A percentile compares a stretch with the other conserved stretches of the same genome.
phyloP scores from a whole-genome alignment of 1,140 invertebrate genomes.

The Brachionus rubens region DNA sequence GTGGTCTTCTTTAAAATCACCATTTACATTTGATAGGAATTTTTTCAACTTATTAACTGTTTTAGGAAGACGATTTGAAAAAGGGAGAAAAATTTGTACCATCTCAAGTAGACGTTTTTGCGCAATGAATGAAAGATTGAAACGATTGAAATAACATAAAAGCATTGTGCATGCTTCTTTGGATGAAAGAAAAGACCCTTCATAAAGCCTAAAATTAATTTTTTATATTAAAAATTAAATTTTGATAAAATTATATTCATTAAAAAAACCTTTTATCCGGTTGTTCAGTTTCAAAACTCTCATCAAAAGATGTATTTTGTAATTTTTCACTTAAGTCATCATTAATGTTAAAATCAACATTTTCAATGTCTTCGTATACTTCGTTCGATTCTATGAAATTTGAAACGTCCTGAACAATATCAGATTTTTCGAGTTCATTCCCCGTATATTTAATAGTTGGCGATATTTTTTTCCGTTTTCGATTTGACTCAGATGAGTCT shows the following conservation, averaged over 20 bases:
- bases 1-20: neutral
- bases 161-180: neutral
- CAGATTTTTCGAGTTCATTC: too few species aligned
- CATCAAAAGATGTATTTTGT: too few species aligned
- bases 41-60: conserved; percentile 22
- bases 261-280: too few species aligned
- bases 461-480: neutral
- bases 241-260: too few species aligned
- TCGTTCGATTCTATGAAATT: too few species aligned
- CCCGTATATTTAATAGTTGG: too few species aligned
- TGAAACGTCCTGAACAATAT: too few species aligned
- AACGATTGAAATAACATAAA: neutral
- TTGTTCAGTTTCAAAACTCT: too few species aligned
- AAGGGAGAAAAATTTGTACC: neutral
- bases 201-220: neutral
- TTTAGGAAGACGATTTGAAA: neutral
- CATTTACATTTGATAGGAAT: neutral
- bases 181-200: neutral
- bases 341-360: too few species aligned
- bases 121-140: neutral
- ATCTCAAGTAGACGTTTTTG: conserved; percentile 1
- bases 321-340: too few species aligned
- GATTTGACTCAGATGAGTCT: neutral
- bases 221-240: too few species aligned
- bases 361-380: too few species aligned